Conservation (phyloP, 2,888 invertebrate species). For the Hypolimnas misippus region DNA sequence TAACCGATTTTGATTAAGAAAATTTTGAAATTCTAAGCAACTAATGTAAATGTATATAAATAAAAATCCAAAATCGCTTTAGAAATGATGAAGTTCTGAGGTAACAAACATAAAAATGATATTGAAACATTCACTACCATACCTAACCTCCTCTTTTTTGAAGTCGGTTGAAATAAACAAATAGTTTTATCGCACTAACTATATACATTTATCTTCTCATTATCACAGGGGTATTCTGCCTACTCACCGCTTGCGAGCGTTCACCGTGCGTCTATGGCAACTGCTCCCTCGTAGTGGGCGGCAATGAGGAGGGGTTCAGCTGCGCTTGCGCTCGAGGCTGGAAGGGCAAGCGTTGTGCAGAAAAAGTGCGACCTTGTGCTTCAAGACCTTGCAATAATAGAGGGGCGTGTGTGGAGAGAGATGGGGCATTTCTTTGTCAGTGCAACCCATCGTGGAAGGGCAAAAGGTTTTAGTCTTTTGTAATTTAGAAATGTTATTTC, state of each 20-base stretch:
- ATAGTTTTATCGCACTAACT: too few species aligned
- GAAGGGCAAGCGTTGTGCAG: constrained; percentile 87
- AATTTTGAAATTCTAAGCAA: too few species aligned
- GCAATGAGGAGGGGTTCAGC: constrained; percentile 62
- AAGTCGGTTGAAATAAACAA: too few species aligned
- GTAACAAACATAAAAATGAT: too few species aligned
- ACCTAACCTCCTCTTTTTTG: too few species aligned
- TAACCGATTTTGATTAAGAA: too few species aligned
- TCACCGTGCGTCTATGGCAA: constrained; percentile 87
- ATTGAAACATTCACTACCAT: too few species aligned
- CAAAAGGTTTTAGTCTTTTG: constrained; percentile 57
- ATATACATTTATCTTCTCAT: background rate
- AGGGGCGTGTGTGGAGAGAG: constrained; percentile 88
- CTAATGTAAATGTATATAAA: too few species aligned
- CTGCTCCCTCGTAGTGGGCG: constrained; percentile 81
- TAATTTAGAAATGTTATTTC: constrained; percentile 30
- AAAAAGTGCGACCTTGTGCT: constrained; percentile 88
- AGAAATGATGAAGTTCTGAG: too few species aligned
- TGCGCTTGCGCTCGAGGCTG: constrained; percentile 89
- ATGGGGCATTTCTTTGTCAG: constrained; percentile 87
- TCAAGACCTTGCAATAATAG: constrained; percentile 89
- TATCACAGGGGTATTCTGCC: constrained; percentile 88
- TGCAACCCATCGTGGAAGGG: constrained; percentile 91
- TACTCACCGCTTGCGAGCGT: constrained; percentile 89
- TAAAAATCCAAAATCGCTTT: too few species aligned